Evolutionary conservation across 2,113 vertebrate genomes (phyloP).

Genomic region (Typhlomys cinereus): DNA sequence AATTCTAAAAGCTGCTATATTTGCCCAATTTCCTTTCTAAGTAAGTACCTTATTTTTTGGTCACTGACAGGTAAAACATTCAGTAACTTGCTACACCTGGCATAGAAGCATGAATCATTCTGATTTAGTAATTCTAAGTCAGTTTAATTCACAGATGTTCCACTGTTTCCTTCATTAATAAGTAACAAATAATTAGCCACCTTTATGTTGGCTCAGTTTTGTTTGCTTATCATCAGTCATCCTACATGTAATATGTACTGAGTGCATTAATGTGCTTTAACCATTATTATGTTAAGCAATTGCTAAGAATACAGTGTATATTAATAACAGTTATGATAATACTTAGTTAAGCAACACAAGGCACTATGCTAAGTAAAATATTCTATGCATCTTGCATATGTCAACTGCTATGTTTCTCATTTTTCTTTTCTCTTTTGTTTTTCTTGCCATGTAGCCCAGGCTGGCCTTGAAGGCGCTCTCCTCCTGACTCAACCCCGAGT

Average conservation of each 20-base stretch:
- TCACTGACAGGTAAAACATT: not conserved
- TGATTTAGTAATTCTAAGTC: not conserved
- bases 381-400: not conserved
- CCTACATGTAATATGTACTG: not conserved
- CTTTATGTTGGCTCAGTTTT: not conserved
- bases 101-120: not conserved
- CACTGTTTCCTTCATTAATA: not conserved
- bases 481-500: not conserved
- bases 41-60: not conserved
- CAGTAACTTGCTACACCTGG: not conserved
- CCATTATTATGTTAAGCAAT: slow-evolving; percentile 1
- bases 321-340: not conserved
- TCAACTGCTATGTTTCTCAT: not conserved
- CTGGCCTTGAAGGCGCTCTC: not conserved
- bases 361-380: not conserved
- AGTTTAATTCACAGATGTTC: not conserved
- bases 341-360: not conserved
- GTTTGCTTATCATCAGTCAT: not conserved
- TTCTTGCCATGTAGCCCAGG: not conserved
- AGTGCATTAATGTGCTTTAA: not conserved
- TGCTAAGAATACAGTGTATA: not conserved
- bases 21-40: not conserved
- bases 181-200: not conserved
- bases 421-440: not conserved
- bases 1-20: not conserved